Evolutionary conservation across 2,888 invertebrate genomes (phyloP), one percentile per base, ranked within the genome.

Genomic region (Mamestra brassicae): DNA sequence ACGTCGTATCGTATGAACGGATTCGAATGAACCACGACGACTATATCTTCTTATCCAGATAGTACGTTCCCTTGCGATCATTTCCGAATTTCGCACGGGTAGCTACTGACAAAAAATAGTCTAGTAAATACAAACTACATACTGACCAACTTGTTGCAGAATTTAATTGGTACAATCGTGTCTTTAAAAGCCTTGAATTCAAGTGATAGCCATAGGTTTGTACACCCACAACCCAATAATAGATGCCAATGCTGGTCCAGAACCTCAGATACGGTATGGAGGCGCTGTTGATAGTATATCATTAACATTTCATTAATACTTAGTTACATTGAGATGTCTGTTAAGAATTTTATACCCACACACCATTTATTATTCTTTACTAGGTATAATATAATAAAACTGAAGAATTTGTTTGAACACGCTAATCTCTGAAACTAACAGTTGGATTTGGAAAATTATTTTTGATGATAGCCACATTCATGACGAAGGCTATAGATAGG

Each of bases 261-360:
- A 26, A 58, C 26, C 26, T 26, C 26, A 26, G 26, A 26, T 26
- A 47, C 38, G 2, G 17, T 6, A 26, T 17, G 10, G 13, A 65
- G 34, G n/a, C 6, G 10, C 13, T 50, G 4, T 36, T 11, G 15
- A 50, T 17, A 26, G 36, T 47, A 58, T 58, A 45, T 17, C 13
- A 63, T 78, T 47, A 34, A 58, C 45, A 69, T 15, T 3, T 15
- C 0, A 45, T 62, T 17, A 50, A 63, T 70, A 70, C 4, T n/a
- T 60, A 47, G 11, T 52, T 13, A 26, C 11, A 65, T 45, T 76
- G 45, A 58, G 50, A 65, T 36, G 64, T 74, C 42, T 52, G 5
- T 45, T 45, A 26, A 52, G 36, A 58, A 15, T 58, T 7, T 36
- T 34, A 4, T 13, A 1, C 36, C 10, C 13, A 45, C 36, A 10